Conservation (phyloP, 1,140 invertebrate genomes). For the Centruroides sculpturatus region DNA sequence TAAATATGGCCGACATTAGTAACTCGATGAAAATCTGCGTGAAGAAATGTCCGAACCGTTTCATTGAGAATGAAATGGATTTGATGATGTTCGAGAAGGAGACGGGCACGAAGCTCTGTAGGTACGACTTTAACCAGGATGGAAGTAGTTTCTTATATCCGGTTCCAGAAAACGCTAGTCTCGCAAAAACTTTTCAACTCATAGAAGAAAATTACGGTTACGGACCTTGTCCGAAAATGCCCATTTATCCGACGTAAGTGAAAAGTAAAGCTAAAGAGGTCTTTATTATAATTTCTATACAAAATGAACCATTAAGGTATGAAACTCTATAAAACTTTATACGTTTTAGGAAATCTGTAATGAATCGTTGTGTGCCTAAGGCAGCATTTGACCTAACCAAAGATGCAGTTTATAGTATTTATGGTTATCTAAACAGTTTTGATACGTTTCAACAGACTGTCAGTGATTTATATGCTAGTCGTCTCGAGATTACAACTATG, state of each 20-base stretch:
- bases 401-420: constrained; percentile 50
- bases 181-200: constrained; percentile 2
- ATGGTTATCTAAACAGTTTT: constrained; percentile 68
- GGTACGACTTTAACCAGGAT: constrained; percentile 40
- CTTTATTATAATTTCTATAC: too few relatives aligned
- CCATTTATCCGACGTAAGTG: constrained; percentile 4
- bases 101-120: constrained; percentile 53
- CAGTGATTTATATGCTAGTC: constrained; percentile 70
- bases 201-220: constrained; percentile 5
- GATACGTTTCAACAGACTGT: constrained; percentile 74
- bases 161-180: background rate
- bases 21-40: constrained; percentile 77
- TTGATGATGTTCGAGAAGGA: constrained; percentile 55
- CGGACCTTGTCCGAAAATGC: constrained; percentile 6
- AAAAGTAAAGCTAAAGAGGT: too few relatives aligned
- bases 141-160: constrained; percentile 8
- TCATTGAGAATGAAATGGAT: constrained; percentile 45
- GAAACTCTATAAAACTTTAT: too few relatives aligned
- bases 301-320: too few relatives aligned
- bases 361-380: constrained; percentile 75
- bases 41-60: constrained; percentile 60
- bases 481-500: constrained; percentile 59
- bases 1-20: constrained; percentile 58
- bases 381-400: constrained; percentile 41
- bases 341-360: constrained; percentile 36